Base-by-base conservation (phyloP, 2,888 invertebrate species). In the Ormyrus thymus region DNA sequence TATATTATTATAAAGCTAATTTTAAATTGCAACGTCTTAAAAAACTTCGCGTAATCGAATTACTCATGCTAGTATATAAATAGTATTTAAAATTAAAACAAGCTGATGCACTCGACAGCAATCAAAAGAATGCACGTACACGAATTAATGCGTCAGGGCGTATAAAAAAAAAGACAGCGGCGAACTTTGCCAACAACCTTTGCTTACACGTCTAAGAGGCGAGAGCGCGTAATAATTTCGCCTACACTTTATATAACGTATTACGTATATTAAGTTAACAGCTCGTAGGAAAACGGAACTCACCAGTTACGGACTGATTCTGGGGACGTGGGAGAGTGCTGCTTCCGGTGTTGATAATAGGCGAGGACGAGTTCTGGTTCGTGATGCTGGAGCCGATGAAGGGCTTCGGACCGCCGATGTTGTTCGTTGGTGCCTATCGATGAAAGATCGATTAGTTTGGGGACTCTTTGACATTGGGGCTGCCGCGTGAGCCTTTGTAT, bases 221-320 rank as follows among this genome's bases (percentile, higher is more conserved):
- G 43, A 6, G 48, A 29, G 51, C 43, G 45, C 29, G 13, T 53
- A 66, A 58, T 58, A 6, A 29, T 45, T 43, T 65, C 9, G 13
- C 43, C 69, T 76, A 76, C 4, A 29, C 3, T 56, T 62, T 58
- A 65, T 76, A 76, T n/a, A 29, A 11, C 29, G 7, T 13, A 53
- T 46, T 9, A 56, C 58, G 8, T 58, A 15, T 50, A 43, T 29
- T 29, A 29, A 29, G 29, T 29, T 29, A 51, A 74, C 5, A 78
- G 51, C 11, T 6, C 5, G 3, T 29, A 29, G 4, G 2, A 73
- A 70, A 50, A 55, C 65, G 71, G 68, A 81, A 88, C 89, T 89
- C 85, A 90, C 90, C 90, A 85, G 89, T 88, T 79, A 87, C 87
- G 78, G 88, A 86, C 80, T 90, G 89, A 84, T 86, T 90, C 84